phyloP scores from a whole-genome alignment of 2,113 vertebrate species.

The Grammomys dolichurus region DNA sequence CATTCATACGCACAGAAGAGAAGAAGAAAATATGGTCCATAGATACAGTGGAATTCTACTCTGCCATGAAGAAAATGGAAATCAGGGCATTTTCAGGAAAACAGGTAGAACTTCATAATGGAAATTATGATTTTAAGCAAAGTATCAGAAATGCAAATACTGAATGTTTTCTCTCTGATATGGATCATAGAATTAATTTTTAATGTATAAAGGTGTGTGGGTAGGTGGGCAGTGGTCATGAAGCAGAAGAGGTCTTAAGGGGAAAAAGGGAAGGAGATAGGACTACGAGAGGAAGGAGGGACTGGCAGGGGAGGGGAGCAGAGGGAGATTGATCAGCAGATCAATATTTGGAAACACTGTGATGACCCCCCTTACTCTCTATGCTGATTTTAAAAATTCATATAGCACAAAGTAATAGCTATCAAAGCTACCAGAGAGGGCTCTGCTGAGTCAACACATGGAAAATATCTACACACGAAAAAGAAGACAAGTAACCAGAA shows the following conservation, averaged over 20 bases:
- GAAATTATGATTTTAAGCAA: background rate
- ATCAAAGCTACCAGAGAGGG: background rate
- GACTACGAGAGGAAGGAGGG: background rate
- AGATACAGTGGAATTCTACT: background rate
- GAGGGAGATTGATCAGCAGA: background rate
- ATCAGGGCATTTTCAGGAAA: background rate
- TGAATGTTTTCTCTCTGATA: background rate
- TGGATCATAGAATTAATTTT: background rate
- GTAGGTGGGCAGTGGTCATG: background rate
- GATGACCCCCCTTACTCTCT: background rate
- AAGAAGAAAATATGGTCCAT: background rate
- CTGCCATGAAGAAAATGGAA: background rate
- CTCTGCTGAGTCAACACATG: background rate
- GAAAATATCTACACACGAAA: background rate
- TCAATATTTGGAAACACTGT: background rate
- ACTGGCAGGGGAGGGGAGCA: background rate
- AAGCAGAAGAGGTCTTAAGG: background rate
- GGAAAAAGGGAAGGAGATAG: too few species aligned
- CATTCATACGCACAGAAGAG: background rate
- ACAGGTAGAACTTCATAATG: background rate
- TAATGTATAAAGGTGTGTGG: too few species aligned
- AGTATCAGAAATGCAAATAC: background rate
- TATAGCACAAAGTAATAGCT: background rate
- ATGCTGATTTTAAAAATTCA: background rate
- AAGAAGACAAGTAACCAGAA: slow-evolving; percentile 14